Evolutionary conservation across 2,888 invertebrate genomes (phyloP).

Genomic region (Rhagonycha lutea): DNA sequence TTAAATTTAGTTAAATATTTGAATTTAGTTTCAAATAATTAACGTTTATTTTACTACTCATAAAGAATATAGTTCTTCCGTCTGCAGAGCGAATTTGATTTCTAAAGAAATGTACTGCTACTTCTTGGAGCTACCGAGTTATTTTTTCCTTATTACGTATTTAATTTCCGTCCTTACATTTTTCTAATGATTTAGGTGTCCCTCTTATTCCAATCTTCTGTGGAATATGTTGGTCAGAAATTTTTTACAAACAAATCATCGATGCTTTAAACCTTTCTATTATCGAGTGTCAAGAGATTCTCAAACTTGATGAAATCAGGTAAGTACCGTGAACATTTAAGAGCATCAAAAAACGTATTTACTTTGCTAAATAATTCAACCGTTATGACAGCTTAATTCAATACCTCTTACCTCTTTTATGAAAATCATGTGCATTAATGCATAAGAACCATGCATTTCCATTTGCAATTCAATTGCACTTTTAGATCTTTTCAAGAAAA

Average conservation of each 20-base stretch:
- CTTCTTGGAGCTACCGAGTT: neutral
- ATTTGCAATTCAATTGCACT: too few relatives aligned
- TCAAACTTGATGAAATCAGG: neutral
- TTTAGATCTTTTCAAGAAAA: neutral
- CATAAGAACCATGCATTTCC: neutral
- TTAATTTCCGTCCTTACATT: neutral
- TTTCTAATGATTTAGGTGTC: too few relatives aligned
- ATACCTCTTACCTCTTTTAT: neutral
- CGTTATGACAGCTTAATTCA: neutral
- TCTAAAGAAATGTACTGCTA: neutral
- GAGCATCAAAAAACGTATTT: neutral
- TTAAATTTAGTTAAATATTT: neutral
- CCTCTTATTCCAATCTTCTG: neutral
- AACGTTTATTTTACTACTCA: neutral
- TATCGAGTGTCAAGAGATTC: neutral
- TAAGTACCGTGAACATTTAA: neutral
- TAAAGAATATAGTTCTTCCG: neutral
- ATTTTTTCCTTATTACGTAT: neutral
- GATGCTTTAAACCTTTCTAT: neutral
- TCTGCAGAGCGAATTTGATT: neutral
- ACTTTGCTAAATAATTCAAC: neutral
- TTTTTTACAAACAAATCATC: neutral
- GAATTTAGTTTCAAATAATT: neutral
- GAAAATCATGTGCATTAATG: neutral
- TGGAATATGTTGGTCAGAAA: neutral